Evolutionary conservation across 2,797 vertebrate genomes (phyloP), one percentile per base, ranked within the genome.

Genomic region (Nannoperca australis): DNA sequence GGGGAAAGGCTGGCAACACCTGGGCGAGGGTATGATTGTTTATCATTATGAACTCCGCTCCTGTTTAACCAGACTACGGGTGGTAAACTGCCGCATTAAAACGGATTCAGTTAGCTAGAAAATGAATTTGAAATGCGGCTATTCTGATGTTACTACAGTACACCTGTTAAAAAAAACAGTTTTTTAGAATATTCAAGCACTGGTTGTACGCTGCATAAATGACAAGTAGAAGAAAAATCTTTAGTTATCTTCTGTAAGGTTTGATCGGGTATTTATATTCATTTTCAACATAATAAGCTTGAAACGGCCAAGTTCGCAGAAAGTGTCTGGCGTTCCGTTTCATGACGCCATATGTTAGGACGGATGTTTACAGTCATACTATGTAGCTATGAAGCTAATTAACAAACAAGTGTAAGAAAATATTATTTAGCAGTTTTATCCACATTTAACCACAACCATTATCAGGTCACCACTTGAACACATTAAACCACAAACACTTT

Each of bases 311-410:
- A 13, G 47, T 76, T 60, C 1, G 38, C n/a, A 14, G 27, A 56
- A 1, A 3, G 22, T 7, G 34, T 64, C 2, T 70, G 62, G 24
- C 10, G 15, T 44, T 40, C 24, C 15, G 53, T 51, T 51, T 34
- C 4, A 9, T 24, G 60, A 49, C 40, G 45, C 22, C 3, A 4
- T 6, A n/a, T 11, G 54, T 47, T 11, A 7, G 30, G 10, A 36
- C 17, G 0, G 22, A 10, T 72, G 68, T 65, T 62, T 74, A 78
- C 74, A 67, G 60, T 54, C 24, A 50, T 15, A 22, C 9, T 14
- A 2, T 53, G 24, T 24, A 64, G 7, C 51, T 27, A 27, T 27
- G 24, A 51, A 14, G 14, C 42, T 38, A 36, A 51, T 65, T 22
- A 60, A 34, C n/a, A 47, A 44, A 72, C 15, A 58, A 15, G 2